Evolutionary conservation across 2,797 vertebrate species (phyloP).

Genomic region (Gambelia wislizenii): DNA sequence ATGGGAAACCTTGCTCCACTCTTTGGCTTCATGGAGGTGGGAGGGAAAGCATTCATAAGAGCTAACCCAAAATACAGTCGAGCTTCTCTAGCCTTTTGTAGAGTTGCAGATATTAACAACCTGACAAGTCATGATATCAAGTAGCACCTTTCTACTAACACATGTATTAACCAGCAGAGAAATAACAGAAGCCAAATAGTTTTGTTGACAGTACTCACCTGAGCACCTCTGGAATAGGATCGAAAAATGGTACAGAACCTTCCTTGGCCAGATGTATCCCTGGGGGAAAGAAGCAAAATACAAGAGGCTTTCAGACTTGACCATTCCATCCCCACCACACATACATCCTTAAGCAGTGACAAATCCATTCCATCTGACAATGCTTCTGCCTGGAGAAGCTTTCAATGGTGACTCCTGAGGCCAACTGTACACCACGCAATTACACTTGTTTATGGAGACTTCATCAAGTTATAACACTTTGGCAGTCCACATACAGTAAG

Average conservation of each 20-base stretch:
- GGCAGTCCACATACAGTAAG: not conserved
- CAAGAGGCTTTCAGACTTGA: not conserved
- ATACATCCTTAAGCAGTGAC: not conserved
- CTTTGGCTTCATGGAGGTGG: not conserved
- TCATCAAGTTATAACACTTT: not conserved
- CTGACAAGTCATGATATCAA: not conserved
- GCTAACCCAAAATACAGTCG: not conserved
- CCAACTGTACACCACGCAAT: not conserved
- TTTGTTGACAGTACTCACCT: conserved; percentile 81
- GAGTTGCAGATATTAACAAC: not conserved
- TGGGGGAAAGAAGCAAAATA: conserved; percentile 70
- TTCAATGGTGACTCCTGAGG: not conserved
- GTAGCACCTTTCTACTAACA: not conserved
- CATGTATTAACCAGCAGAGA: not conserved
- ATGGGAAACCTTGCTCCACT: not conserved
- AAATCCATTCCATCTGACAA: not conserved
- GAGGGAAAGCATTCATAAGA: not conserved
- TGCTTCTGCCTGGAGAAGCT: not conserved
- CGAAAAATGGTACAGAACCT: conserved; percentile 99
- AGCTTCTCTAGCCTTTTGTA: not conserved
- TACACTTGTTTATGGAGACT: not conserved
- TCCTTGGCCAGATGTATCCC: conserved; percentile 98
- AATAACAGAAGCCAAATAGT: not conserved
- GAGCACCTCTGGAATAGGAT: conserved; percentile 97
- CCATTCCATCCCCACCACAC: not conserved